Evolutionary conservation across 2,888 invertebrate genomes (phyloP).

Genomic region (Seira musarum): DNA sequence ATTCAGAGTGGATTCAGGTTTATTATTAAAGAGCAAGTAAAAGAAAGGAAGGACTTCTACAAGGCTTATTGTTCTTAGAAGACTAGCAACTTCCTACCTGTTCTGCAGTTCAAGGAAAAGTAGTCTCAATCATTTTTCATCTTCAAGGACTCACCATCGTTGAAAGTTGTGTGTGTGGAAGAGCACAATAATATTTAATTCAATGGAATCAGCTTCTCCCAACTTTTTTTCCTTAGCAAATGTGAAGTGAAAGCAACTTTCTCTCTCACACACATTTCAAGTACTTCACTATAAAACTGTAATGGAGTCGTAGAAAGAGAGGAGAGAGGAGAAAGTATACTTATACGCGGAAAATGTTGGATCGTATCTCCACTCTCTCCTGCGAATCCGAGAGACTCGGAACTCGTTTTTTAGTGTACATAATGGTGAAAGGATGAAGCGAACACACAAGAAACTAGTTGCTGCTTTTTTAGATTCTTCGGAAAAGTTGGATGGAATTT

Average conservation of each 20-base stretch:
- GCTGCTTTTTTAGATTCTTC: background rate
- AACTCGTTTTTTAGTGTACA: background rate
- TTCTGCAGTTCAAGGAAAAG: background rate
- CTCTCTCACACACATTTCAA: background rate
- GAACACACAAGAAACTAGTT: background rate
- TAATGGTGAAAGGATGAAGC: background rate
- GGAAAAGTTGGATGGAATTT: conserved; percentile 10
- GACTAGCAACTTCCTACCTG: background rate
- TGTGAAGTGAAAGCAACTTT: background rate
- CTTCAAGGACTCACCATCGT: background rate
- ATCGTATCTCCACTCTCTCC: background rate
- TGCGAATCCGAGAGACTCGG: background rate
- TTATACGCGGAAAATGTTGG: background rate
- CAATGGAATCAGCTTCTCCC: background rate
- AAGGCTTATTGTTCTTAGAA: background rate
- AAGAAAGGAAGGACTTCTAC: no score
- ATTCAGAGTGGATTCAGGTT: no score
- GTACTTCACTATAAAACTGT: background rate
- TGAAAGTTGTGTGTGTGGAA: no score
- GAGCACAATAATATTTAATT: no score
- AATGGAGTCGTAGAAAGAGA: background rate
- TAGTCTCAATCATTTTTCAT: background rate
- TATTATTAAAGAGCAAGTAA: no score
- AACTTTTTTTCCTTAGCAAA: background rate
- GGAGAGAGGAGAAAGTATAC: background rate